phyloP scores from a whole-genome alignment of 2,113 vertebrate species.

The Catharus bicknelli region DNA sequence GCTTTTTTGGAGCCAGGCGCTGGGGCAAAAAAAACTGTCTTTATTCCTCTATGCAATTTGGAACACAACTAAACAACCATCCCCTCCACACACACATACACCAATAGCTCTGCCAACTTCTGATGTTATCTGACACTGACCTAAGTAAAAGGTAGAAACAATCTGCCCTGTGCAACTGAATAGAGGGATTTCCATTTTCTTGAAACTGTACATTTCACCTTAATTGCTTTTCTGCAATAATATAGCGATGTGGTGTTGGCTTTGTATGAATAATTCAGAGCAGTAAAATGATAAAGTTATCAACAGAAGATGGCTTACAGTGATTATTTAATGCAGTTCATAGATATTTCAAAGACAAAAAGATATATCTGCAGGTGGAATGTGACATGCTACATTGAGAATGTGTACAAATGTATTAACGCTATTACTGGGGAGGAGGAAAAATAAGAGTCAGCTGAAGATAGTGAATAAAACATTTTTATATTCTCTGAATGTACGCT shows the following conservation, averaged over 20 bases:
- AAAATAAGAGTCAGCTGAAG: conserved; percentile 39
- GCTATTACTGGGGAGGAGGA: background rate
- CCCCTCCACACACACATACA: fast-evolving
- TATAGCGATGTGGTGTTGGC: background rate
- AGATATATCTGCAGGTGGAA: conserved; percentile 3
- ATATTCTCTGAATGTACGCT: background rate
- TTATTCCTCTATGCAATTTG: background rate
- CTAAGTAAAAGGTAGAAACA: background rate
- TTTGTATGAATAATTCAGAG: conserved; percentile 56
- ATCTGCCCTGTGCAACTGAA: background rate
- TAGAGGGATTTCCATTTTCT: background rate
- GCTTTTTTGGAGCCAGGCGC: background rate
- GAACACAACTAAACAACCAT: background rate
- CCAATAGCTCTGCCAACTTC: background rate
- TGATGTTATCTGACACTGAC: background rate
- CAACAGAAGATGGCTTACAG: conserved; percentile 38
- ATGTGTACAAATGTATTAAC: background rate
- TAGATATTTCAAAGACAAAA: conserved; percentile 50
- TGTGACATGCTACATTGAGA: background rate
- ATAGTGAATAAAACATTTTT: conserved; percentile 56
- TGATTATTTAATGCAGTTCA: conserved; percentile 42
- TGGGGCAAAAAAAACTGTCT: background rate
- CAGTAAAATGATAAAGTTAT: conserved; percentile 41
- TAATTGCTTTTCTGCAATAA: conserved; percentile 41
- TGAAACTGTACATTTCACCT: background rate